These are phyloP conservation scores for Mercenaria mercenaria DNA, from an alignment of 1,140 invertebrate genomes.

Conservation along the genomic window DNA sequence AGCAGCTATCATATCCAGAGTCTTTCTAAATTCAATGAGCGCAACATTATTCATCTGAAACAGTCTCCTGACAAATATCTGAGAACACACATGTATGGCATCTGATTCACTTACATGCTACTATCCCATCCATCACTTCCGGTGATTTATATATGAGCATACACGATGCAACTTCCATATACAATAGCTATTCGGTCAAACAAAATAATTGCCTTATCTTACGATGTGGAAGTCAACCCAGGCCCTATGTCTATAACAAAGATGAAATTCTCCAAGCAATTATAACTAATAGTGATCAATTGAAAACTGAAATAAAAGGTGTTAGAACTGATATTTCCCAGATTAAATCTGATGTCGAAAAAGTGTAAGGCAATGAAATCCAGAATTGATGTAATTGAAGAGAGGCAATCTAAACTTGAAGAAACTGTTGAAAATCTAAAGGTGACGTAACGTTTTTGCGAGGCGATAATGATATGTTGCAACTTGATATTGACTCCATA, in stretches of 20 bases:
- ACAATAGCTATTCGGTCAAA: neutral
- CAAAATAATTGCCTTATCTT: neutral
- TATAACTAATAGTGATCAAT: neutral
- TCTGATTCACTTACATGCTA: no score
- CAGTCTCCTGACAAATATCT: no score
- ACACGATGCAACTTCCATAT: neutral
- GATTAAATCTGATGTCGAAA: neutral
- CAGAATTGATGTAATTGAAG: neutral
- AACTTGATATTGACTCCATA: neutral
- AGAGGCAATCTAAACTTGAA: neutral
- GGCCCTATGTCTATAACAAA: neutral
- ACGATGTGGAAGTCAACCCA: neutral
- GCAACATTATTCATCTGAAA: no score
- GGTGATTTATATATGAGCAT: neutral
- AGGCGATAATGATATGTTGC: neutral
- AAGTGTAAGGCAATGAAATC: neutral
- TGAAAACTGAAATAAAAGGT: neutral
- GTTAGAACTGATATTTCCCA: neutral
- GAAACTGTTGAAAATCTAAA: neutral
- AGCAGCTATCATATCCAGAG: no score
- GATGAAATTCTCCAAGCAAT: slow-evolving; percentile 1
- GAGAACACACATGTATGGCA: no score
- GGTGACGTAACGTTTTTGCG: no score
- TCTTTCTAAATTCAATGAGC: no score
- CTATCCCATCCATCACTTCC: neutral